Conservation (phyloP, 30 jellyfish, hydroid and myxozoan genomes). For the Pelagia noctiluca region DNA sequence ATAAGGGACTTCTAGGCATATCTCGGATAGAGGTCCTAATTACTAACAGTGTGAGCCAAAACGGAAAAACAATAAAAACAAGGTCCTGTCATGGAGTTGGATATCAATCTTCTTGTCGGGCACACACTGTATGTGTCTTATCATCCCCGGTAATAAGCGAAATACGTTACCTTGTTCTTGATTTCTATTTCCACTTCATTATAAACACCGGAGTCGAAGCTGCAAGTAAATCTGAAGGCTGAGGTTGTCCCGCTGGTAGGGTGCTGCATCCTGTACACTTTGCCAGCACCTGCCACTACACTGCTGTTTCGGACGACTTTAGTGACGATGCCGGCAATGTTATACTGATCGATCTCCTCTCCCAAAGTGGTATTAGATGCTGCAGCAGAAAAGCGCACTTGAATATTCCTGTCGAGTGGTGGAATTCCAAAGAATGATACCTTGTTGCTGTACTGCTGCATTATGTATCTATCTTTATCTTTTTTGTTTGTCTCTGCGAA, state of each 20-base stretch:
- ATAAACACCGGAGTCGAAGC: background rate
- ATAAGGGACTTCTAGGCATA: too few relatives aligned
- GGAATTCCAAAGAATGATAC: conserved; percentile 14
- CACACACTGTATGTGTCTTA: background rate
- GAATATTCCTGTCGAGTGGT: background rate
- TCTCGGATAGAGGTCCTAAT: too few relatives aligned
- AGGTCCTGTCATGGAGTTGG: too few relatives aligned
- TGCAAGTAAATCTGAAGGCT: background rate
- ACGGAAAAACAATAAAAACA: too few relatives aligned
- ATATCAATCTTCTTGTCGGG: background rate
- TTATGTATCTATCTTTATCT: background rate
- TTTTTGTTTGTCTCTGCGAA: background rate
- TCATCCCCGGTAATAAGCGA: background rate
- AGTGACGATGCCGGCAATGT: background rate
- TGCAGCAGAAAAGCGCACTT: conserved; percentile 19
- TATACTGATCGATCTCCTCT: conserved; percentile 13
- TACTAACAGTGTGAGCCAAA: too few relatives aligned
- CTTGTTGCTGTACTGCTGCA: background rate
- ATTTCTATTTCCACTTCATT: background rate
- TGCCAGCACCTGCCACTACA: background rate
- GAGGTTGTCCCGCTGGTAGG: background rate
- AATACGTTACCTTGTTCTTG: background rate
- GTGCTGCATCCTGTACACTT: background rate
- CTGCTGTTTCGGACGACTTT: background rate
- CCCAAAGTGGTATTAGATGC: conserved; percentile 9